phyloP scores from a whole-genome alignment of 1,140 invertebrate species.

The Lepidostoma basale region DNA sequence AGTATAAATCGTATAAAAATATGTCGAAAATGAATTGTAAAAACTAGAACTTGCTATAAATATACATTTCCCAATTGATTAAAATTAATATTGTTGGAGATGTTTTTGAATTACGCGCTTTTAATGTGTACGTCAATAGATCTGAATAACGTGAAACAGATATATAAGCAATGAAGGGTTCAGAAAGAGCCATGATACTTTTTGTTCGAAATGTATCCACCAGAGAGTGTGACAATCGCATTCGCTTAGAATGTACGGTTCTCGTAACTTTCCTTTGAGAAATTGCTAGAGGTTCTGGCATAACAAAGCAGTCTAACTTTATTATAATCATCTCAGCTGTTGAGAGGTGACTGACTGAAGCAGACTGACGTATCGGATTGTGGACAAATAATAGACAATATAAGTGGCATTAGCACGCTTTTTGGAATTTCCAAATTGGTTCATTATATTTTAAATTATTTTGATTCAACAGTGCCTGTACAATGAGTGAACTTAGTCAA shows the following conservation, averaged over 20 bases:
- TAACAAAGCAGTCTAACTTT: conserved; percentile 33
- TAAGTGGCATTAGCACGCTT: conserved; percentile 26
- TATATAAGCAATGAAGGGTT: not conserved
- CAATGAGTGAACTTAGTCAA: conserved; percentile 77
- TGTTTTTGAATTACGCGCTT: conserved; percentile 17
- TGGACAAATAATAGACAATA: conserved; percentile 41
- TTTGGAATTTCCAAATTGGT: conserved; percentile 9
- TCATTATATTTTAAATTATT: conserved; percentile 17
- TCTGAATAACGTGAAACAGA: conserved; percentile 19
- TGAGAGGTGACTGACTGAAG: conserved; percentile 61
- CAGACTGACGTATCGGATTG: conserved; percentile 54
- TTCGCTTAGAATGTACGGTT: conserved; percentile 29
- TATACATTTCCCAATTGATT: too few relatives aligned
- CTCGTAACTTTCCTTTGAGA: not conserved
- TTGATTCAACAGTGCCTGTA: conserved; percentile 13
- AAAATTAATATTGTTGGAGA: too few relatives aligned
- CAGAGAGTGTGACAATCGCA: not conserved
- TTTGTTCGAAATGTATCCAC: conserved; percentile 26
- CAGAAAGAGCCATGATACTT: conserved; percentile 19
- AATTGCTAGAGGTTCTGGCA: not conserved
- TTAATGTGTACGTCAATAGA: conserved; percentile 26
- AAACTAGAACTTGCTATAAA: too few relatives aligned
- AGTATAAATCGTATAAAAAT: too few relatives aligned
- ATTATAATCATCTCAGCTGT: conserved; percentile 48
- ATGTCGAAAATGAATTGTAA: too few relatives aligned